Percentiles rank a stretch among this genome's conserved stretches.
phyloP scores from a whole-genome alignment of 1,140 invertebrate genomes.

The Apocrypta bakeri region DNA sequence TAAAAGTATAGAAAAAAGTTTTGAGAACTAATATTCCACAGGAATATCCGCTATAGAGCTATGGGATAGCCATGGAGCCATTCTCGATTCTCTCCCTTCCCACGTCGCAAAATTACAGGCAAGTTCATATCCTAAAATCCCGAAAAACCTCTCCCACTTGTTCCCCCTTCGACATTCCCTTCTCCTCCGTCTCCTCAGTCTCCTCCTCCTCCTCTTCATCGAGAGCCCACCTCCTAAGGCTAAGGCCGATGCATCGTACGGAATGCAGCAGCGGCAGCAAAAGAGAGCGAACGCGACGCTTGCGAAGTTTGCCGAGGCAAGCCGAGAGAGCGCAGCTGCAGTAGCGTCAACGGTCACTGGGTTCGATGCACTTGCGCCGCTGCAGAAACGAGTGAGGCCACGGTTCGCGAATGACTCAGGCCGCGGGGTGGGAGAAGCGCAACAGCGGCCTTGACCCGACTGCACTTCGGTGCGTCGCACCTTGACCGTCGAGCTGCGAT shows the following conservation, averaged over 20 bases:
- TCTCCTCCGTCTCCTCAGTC: neutral
- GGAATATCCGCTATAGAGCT: no score
- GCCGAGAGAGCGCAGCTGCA: constrained; percentile 66
- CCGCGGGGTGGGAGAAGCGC: constrained; percentile 60
- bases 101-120: neutral
- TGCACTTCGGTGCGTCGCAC: constrained; percentile 68
- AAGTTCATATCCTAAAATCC: neutral
- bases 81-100: neutral
- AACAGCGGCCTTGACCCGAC: constrained; percentile 72
- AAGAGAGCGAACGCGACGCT: constrained; percentile 59
- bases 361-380: constrained; percentile 70
- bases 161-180: neutral
- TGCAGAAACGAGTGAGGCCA: neutral
- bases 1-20: no score
- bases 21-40: no score
- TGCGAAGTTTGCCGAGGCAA: constrained; percentile 59
- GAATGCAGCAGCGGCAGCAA: constrained; percentile 35
- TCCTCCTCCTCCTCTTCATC: neutral
- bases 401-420: constrained; percentile 9
- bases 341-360: constrained; percentile 67
- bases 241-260: constrained; percentile 41
- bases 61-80: no score
- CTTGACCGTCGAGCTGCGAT: constrained; percentile 54
- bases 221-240: neutral
- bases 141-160: neutral